A percentile compares a stretch with the other conserved stretches of the same genome.
These are phyloP conservation scores for Hyles vespertilio DNA, from an alignment of 1,140 invertebrate genomes.

Conservation along the genomic window DNA sequence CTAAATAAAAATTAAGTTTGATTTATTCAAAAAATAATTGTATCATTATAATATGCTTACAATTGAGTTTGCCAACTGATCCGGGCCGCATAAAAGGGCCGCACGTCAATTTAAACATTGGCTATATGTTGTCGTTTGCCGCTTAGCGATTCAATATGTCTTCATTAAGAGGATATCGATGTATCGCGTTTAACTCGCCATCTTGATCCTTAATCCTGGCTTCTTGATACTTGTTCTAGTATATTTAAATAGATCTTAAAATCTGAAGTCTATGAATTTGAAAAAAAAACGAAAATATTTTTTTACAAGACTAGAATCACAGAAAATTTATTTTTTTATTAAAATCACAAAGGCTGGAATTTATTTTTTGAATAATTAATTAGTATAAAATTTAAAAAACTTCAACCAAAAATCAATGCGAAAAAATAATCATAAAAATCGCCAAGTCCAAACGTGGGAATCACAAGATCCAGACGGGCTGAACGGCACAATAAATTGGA, in stretches of 20 bases:
- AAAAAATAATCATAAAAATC: too few relatives aligned
- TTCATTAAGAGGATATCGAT: constrained; percentile 70
- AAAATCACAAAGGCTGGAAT: too few relatives aligned
- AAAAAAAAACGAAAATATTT: too few relatives aligned
- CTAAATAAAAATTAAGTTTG: not conserved
- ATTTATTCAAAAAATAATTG: too few relatives aligned
- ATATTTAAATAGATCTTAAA: too few relatives aligned
- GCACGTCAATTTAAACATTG: constrained; percentile 70
- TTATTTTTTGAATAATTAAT: too few relatives aligned
- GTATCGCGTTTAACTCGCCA: constrained; percentile 62
- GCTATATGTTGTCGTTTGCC: constrained; percentile 61
- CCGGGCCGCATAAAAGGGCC: constrained; percentile 55
- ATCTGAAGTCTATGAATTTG: too few relatives aligned
- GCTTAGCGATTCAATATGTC: constrained; percentile 71
- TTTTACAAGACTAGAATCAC: too few relatives aligned
- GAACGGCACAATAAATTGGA: constrained; percentile 45
- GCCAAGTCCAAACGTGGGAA: constrained; percentile 25
- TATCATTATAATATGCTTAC: constrained; percentile 22
- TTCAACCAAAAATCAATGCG: too few relatives aligned
- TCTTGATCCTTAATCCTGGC: constrained; percentile 50
- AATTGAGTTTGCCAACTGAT: constrained; percentile 35
- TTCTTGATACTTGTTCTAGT: not conserved
- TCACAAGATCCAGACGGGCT: too few relatives aligned
- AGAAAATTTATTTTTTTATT: too few relatives aligned
- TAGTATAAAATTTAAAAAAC: too few relatives aligned